Base-by-base conservation (phyloP, 1,140 invertebrate species). In the Olivierus martensii region DNA sequence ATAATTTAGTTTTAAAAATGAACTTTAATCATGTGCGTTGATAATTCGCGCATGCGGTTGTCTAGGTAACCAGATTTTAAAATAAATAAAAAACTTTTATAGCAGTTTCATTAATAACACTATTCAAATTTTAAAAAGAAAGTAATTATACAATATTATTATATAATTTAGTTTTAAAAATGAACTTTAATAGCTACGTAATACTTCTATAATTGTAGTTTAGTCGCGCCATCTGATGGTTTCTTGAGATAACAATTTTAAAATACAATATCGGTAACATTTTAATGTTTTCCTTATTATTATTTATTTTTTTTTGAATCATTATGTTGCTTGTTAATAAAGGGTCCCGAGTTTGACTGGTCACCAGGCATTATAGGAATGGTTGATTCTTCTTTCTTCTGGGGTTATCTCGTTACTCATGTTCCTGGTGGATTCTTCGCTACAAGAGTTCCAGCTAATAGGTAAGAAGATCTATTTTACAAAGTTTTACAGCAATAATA, bases 301-400 rank as follows among this genome's bases (percentile, higher is more conserved):
- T 35, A 9, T 35, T 35, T 17, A n/a, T 34, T 17, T 47, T 18
- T 35, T 47, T 17, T 18, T 21, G 11, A 21, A 19, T 19, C 21
- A 22, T 19, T 5, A 34, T 47, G 36, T 38, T 4, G 9, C 9
- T 43, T 43, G 37, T n/a, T 39, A 1, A 49, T 52, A 17, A 21
- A 56, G 69, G 57, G 56, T 41, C 66, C 74, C 3, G 77, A 79
- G 60, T 89, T 93, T 69, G 83, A 91, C 61, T 97, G 92, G 92
- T 72, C 72, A 3, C 71, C 75, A 11, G 72, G 71, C 37, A 88
- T 84, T 2, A 80, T 93, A 7, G 84, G 80, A 4, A 77, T 87
- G 11, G 83, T 99, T 53, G 94, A 99, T 71, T 93, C 92, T 15
- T 97, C 93, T 0, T 99, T 99, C 68, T 99, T 99, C 72, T 96